Evolutionary conservation across 2,113 vertebrate genomes (phyloP), one percentile per base, ranked within the genome.

Genomic region (Okapia johnstoni): DNA sequence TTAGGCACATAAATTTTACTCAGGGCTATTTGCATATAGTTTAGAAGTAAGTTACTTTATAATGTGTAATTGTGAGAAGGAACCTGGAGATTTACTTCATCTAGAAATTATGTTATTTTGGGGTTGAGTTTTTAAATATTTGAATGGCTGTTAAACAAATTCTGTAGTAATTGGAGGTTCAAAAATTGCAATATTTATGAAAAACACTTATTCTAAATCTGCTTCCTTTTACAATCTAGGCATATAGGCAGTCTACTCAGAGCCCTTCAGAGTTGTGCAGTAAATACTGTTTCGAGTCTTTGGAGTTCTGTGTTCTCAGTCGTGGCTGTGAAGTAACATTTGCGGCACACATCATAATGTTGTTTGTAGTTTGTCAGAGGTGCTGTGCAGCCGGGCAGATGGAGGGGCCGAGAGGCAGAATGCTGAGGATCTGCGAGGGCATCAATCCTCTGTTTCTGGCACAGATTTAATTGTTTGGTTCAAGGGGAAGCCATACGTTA

Each of bases 391-490:
- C 28, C 52, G 2, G 57, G 95, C 97, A 95, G 97, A 88, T 85
- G 97, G 95, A 85, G 92, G 66, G 88, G 89, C 88, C 1, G 12
- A 52, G 91, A 60, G 33, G 88, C 28, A 57, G 79, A 50, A 14
- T 30, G 77, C 50, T 5, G 61, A 40, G 80, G 15, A 48, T 26
- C 3, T 16, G 73, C 0, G n/a, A 79, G 48, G 84, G 30, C 89
- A 50, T 96, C 92, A 9, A 13, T 94, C 95, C 85, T 81, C 28
- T 0, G 6, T 23, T 50, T 55, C 95, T 88, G 81, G 84, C 76
- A 50, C 9, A 3, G 57, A 14, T 23, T 58, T 83, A 73, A 85
- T 86, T 92, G 96, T 88, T 16, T 88, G 63, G 58, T 87, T 94
- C 6, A 3, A 25, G 40, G 52, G 83, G 90, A 93, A 79, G 54